Conservation (phyloP, 2,888 invertebrate species). For the Endotricha flammealis region DNA sequence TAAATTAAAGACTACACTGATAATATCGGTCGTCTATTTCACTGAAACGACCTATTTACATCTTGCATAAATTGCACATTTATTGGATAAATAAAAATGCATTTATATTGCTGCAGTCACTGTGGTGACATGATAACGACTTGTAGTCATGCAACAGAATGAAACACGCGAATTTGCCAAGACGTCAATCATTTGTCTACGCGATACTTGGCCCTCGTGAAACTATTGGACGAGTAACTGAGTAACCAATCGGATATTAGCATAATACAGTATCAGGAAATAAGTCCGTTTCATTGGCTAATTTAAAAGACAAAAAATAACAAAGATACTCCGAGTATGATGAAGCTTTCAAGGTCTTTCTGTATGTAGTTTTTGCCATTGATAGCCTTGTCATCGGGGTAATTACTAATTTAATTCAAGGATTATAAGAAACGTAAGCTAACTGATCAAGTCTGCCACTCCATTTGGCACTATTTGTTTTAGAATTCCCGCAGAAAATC, state of each 20-base stretch:
- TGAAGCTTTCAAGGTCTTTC: no score
- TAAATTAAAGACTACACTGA: conserved; percentile 49
- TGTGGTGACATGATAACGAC: neutral
- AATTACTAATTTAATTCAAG: no score
- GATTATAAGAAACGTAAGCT: no score
- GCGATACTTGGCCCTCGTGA: neutral
- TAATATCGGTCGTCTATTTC: conserved; percentile 40
- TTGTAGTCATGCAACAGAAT: neutral
- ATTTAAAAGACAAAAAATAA: no score
- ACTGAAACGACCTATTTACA: conserved; percentile 12
- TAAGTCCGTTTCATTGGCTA: neutral
- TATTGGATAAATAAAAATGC: conserved; percentile 6
- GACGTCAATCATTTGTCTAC: neutral
- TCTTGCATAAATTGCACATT: conserved; percentile 2
- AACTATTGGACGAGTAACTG: neutral
- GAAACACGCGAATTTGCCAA: neutral
- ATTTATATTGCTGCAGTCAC: neutral
- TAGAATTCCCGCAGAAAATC: no score
- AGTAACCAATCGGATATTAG: neutral
- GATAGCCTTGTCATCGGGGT: no score
- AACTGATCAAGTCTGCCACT: no score
- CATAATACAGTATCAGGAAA: neutral
- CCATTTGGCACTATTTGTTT: no score
- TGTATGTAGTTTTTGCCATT: no score
- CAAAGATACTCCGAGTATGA: no score